Base-by-base conservation (phyloP, 2,888 invertebrate genomes). In the Aromia moschata region DNA sequence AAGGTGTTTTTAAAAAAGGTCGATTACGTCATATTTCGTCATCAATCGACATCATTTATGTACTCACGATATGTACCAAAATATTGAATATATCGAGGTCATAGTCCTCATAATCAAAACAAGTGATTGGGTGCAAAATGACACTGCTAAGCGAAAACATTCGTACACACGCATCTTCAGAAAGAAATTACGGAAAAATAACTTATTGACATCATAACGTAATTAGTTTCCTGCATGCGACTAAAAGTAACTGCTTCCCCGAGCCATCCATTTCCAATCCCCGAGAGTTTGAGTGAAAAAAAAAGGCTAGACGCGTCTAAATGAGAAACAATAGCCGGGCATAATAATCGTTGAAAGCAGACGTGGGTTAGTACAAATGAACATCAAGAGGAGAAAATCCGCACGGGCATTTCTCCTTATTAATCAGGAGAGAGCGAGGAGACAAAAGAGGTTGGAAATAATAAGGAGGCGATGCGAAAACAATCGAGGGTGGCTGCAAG, bases 361-460 rank as follows among this genome's bases (percentile, higher is more conserved):
- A 53, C 44, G 25, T 43, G 46, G 46, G 45, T 30, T 38, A 56
- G 47, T n/a, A 56, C 56, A 45, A 56, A 56, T 40, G 55, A 55
- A 55, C 55, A 45, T 46, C 55, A 40, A 40, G 44, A 49, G 40
- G 40, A 51, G 49, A 49, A 49, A 20, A 30, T 40, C 46, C 41
- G 17, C 47, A 25, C 18, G 16, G n/a, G 45, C 49, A 33, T 45
- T 49, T 46, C 46, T 53, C 31, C 31, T 53, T 58, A 53, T 58
- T 58, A 58, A 58, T 58, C 45, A 52, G 40, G 17, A 40, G 25
- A 18, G 36, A 40, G 15, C 12, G 38, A 14, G 12, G 17, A 40
- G 38, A 57, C 43, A 51, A 44, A 41, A 43, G 51, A 44, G 44
- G 36, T 41, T 16, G 41, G 44, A 14, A 25, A 40, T 31, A 49